Conservation (phyloP, 2,113 vertebrate species). For the Blennius ocellaris region DNA sequence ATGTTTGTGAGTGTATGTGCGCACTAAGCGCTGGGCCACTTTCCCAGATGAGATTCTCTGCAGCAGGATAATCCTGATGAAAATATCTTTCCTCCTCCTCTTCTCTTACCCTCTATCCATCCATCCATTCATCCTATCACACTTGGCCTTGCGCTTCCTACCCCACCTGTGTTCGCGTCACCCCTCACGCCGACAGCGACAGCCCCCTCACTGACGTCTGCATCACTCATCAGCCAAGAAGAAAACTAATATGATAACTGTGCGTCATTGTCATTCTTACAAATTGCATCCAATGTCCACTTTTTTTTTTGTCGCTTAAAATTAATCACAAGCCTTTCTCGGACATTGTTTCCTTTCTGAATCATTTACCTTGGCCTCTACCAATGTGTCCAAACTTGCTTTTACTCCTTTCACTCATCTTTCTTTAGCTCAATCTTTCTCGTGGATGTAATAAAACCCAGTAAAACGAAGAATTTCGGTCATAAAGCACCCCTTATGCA, state of each 20-base stretch:
- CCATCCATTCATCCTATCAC: conserved; percentile 5
- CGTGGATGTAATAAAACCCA: neutral
- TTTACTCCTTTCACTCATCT: neutral
- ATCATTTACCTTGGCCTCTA: conserved; percentile 5
- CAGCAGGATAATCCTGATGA: conserved; percentile 69
- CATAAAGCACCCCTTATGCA: neutral
- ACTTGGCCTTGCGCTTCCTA: conserved; percentile 17
- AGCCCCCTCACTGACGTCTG: conserved; percentile 20
- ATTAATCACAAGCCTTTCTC: conserved; percentile 30
- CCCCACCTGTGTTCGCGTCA: conserved; percentile 11
- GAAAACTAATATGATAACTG: neutral
- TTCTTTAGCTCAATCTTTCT: neutral
- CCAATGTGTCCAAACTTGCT: neutral
- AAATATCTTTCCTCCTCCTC: conserved; percentile 47
- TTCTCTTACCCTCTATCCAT: conserved; percentile 15
- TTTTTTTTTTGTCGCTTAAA: conserved; percentile 10
- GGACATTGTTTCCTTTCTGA: neutral
- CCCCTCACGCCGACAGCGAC: conserved; percentile 18
- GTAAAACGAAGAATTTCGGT: neutral
- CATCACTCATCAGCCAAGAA: neutral
- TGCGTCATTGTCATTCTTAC: neutral
- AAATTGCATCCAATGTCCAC: neutral
- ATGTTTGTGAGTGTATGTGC: conserved; percentile 26
- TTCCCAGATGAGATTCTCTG: conserved; percentile 68
- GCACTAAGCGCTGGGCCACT: conserved; percentile 52